phyloP scores from a whole-genome alignment of 2,113 vertebrate genomes.

The Lophotis ruficrista region DNA sequence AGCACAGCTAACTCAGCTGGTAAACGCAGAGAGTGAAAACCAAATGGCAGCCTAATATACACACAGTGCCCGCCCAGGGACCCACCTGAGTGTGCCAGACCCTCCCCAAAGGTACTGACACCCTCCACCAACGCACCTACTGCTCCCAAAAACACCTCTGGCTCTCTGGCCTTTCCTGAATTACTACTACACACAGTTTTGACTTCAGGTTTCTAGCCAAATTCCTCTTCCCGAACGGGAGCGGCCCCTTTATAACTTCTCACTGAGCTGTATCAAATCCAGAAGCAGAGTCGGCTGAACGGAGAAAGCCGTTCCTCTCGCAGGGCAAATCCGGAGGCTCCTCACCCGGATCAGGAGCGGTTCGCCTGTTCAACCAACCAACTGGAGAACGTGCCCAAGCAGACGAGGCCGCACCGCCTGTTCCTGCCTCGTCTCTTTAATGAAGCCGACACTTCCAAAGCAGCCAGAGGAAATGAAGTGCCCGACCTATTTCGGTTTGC shows the following conservation, averaged over 20 bases:
- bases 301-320: neutral
- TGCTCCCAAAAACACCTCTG: neutral
- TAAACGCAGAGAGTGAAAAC: neutral
- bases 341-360: fast-evolving
- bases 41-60: neutral
- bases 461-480: neutral
- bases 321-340: neutral
- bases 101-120: neutral
- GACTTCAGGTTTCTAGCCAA: neutral
- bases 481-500: neutral
- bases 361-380: neutral
- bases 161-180: neutral
- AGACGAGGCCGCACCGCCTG: neutral
- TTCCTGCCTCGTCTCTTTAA: neutral
- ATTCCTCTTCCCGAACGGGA: neutral
- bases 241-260: neutral
- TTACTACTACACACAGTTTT: neutral
- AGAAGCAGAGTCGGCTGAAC: neutral
- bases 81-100: neutral
- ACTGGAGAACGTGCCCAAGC: fast-evolving
- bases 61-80: neutral
- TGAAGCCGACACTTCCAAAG: neutral
- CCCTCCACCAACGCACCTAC: neutral
- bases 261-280: neutral
- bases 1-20: neutral